phyloP scores from a whole-genome alignment of 2,797 vertebrate genomes.

The Molossus alvarezi region DNA sequence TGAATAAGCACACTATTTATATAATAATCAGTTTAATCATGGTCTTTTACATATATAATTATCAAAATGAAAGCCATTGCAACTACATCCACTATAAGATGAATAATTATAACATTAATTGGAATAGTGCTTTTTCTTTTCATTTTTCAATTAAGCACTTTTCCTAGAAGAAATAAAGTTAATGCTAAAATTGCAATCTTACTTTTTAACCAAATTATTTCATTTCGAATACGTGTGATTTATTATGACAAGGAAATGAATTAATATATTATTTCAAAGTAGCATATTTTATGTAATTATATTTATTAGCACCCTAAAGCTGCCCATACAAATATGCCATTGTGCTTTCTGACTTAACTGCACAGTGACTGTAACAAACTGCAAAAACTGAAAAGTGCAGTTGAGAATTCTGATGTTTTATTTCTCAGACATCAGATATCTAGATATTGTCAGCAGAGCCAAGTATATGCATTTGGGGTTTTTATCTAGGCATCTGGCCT shows the following conservation, averaged over 20 bases:
- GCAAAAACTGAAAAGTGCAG: slow-evolving; percentile 11
- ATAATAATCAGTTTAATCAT: slow-evolving; percentile 81
- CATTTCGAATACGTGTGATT: slow-evolving; percentile 74
- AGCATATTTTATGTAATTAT: slow-evolving; percentile 65
- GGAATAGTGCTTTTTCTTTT: slow-evolving; percentile 67
- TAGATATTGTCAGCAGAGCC: not conserved
- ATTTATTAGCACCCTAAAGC: slow-evolving; percentile 48
- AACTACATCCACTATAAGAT: slow-evolving; percentile 69
- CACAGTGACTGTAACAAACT: not conserved
- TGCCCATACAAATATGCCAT: slow-evolving; percentile 26
- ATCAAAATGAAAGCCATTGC: slow-evolving; percentile 74
- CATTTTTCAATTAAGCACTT: slow-evolving; percentile 71
- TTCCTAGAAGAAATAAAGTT: slow-evolving; percentile 71
- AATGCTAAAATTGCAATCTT: slow-evolving; percentile 76
- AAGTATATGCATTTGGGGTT: not conserved
- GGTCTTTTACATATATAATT: slow-evolving; percentile 77
- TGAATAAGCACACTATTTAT: slow-evolving; percentile 78
- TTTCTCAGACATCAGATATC: not conserved
- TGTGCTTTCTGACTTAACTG: slow-evolving; percentile 18
- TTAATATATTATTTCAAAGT: slow-evolving; percentile 67
- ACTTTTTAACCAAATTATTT: slow-evolving; percentile 73
- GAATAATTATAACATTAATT: slow-evolving; percentile 78
- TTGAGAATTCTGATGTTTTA: not conserved
- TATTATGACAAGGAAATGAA: slow-evolving; percentile 60
- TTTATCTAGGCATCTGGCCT: slow-evolving; percentile 32